Evolutionary conservation across 1,140 invertebrate species (phyloP).

Genomic region (Nephotettix cincticeps): DNA sequence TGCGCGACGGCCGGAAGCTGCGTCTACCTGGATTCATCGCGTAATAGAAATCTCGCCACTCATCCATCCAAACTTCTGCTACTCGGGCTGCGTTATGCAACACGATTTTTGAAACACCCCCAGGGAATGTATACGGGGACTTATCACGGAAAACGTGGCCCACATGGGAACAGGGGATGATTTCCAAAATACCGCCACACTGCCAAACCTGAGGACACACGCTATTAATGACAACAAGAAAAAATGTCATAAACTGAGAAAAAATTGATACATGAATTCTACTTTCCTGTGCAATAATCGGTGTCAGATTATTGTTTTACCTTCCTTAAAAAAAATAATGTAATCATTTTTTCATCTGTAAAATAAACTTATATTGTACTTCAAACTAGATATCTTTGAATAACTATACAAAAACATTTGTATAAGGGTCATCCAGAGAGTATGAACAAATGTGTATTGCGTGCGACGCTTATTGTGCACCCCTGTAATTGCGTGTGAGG

Average conservation of each 20-base stretch:
- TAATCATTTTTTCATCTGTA: no score
- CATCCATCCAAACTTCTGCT: constrained; percentile 98
- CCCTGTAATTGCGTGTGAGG: no score
- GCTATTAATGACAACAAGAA: background rate
- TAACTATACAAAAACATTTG: no score
- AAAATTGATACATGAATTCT: no score
- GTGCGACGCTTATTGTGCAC: no score
- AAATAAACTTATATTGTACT: no score
- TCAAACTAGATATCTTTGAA: no score
- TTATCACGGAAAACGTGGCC: constrained; percentile 99
- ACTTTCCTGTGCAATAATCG: no score
- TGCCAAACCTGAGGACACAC: constrained; percentile 86
- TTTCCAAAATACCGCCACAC: constrained; percentile 94
- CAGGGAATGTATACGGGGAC: constrained; percentile 98
- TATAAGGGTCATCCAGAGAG: no score
- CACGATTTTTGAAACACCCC: constrained; percentile 95
- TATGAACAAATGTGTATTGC: no score
- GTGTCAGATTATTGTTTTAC: no score
- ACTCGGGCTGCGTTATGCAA: constrained; percentile 95
- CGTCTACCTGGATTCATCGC: constrained; percentile 92
- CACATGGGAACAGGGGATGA: constrained; percentile 94
- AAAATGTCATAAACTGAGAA: background rate
- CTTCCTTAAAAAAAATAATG: no score
- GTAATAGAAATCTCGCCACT: constrained; percentile 98
- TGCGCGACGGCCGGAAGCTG: background rate